Evolutionary conservation across 2,888 invertebrate genomes (phyloP).

Genomic region (Psylliodes chrysocephalus): DNA sequence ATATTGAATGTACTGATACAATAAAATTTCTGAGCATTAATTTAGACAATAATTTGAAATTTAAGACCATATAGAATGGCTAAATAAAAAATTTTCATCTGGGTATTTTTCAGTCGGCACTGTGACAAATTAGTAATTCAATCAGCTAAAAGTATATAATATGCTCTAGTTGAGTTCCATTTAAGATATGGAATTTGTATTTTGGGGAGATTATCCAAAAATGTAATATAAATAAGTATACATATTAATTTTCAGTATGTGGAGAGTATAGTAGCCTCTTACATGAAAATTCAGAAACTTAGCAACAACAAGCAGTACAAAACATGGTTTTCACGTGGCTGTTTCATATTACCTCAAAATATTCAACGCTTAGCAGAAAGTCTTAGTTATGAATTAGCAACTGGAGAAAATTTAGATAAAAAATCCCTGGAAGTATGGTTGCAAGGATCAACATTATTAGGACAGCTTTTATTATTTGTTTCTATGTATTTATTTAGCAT

Average conservation of each 20-base stretch:
- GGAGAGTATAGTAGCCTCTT: constrained; percentile 80
- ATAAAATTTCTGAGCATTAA: too few relatives aligned
- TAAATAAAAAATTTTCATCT: too few relatives aligned
- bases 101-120: too few relatives aligned
- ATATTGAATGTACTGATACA: too few relatives aligned
- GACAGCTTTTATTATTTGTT: constrained; percentile 66
- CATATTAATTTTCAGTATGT: constrained; percentile 69
- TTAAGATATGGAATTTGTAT: too few relatives aligned
- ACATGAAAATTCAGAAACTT: constrained; percentile 75
- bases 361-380: constrained; percentile 71
- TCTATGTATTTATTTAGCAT: constrained; percentile 68
- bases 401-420: constrained; percentile 60
- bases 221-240: too few relatives aligned
- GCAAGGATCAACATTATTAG: constrained; percentile 64
- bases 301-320: constrained; percentile 67
- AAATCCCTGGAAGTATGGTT: constrained; percentile 66
- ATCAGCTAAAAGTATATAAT: too few relatives aligned
- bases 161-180: too few relatives aligned
- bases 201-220: too few relatives aligned
- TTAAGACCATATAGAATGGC: too few relatives aligned
- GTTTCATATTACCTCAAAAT: constrained; percentile 67
- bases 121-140: too few relatives aligned
- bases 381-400: constrained; percentile 66
- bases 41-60: too few relatives aligned
- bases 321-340: constrained; percentile 72